These are phyloP conservation scores for Agrotis clavis DNA, from an alignment of 2,888 invertebrate genomes.

Conservation along the genomic window DNA sequence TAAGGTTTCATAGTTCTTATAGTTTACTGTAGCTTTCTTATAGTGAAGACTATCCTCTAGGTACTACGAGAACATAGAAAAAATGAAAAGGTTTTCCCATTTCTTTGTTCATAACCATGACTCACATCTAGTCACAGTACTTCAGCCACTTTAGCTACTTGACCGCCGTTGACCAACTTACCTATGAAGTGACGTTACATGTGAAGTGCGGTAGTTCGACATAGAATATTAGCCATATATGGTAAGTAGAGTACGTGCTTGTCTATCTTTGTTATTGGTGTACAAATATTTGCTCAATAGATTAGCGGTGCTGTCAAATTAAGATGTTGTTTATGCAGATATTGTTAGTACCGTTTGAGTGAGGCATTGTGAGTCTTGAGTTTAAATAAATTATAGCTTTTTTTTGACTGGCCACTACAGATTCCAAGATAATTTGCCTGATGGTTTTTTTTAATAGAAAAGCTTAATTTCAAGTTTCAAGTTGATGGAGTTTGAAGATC, in stretches of 20 bases:
- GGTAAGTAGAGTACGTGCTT: not conserved
- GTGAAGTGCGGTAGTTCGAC: slow-evolving; percentile 34
- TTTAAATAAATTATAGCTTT: not conserved
- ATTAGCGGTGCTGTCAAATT: slow-evolving; percentile 28
- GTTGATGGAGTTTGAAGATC: too few species aligned
- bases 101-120: not conserved
- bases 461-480: too few species aligned
- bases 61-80: not conserved
- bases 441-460: too few species aligned
- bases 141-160: slow-evolving; percentile 8
- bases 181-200: slow-evolving; percentile 49
- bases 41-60: too few species aligned
- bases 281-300: slow-evolving; percentile 36
- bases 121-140: slow-evolving; percentile 9
- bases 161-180: slow-evolving; percentile 21
- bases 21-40: too few species aligned
- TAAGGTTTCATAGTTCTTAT: too few species aligned
- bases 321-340: not conserved
- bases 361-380: not conserved
- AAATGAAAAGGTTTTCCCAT: not conserved
- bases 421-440: not conserved
- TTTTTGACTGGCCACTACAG: too few species aligned
- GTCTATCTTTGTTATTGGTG: slow-evolving; percentile 13
- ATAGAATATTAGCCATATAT: slow-evolving; percentile 16
- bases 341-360: slow-evolving; percentile 26